Evolutionary conservation across 64 coral and sea anemone genomes (phyloP), one percentile per base, ranked within the genome.

Genomic region (Montipora foliosa): DNA sequence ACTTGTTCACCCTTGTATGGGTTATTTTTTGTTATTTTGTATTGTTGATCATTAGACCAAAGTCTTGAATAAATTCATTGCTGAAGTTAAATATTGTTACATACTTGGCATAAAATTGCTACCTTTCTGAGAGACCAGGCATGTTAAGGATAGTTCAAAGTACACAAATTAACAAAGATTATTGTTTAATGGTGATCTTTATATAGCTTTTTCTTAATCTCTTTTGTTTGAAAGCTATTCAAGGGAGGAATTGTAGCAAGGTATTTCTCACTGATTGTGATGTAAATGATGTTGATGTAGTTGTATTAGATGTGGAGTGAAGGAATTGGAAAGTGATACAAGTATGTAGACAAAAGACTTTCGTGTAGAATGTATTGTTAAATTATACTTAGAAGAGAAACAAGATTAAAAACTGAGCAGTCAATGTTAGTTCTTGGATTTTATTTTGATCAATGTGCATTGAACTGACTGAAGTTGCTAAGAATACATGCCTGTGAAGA

Each of bases 331-430:
- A 72, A 48, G 82, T 71, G 66, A 50, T 70, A 17, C 19, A 2
- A 50, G 46, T 86, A 49, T n/a, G 8, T 86, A 86, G 66, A 86
- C 16, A 16, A 4, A 68, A 84, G 60, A 84, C 60, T 86, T 70
- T 86, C 44, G 17, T 86, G 82, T 86, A 86, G 66, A 72, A 72
- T 86, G 62, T 86, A 86, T 86, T 70, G 82, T 85, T 86, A 86
- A 86, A 86, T 86, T 86, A 86, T 86, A 22, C 19, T n/a, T 67
- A 14, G 73, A 19, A 86, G 82, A 51, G 6, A 57, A 8, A 11
- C 67, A 59, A 72, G 19, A 86, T 86, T 86, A 86, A 86, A 80
- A 85, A 86, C 61, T 86, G 82, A 86, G 66, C 82, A 86, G 50
- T 86, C 64, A 72, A 44, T 22, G 47, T 16, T 47, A 11, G 64